These are phyloP conservation scores for Nomada ferruginata DNA, from an alignment of 2,888 invertebrate genomes.

Conservation along the genomic window DNA sequence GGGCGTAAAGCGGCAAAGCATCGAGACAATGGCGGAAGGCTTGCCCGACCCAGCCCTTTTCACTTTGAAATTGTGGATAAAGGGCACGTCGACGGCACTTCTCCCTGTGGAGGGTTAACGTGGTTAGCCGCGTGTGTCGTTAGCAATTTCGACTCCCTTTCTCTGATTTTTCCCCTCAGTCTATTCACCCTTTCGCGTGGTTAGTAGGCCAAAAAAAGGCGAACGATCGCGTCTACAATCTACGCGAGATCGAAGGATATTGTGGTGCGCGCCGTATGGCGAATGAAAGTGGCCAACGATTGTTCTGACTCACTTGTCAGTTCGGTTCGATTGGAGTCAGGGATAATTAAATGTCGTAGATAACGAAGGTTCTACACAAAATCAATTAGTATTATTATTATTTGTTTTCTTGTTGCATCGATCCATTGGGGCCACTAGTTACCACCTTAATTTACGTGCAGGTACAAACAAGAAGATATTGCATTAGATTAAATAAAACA, in stretches of 20 bases:
- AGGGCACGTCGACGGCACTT: constrained; percentile 58
- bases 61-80: constrained; percentile 62
- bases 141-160: constrained; percentile 63
- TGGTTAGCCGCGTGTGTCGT: constrained; percentile 62
- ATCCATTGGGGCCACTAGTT: too few species aligned
- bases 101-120: constrained; percentile 54
- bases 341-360: constrained; percentile 1
- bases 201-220: constrained; percentile 35
- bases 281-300: constrained; percentile 2
- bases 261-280: background rate
- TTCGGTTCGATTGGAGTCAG: background rate
- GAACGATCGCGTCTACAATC: constrained; percentile 15
- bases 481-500: too few species aligned
- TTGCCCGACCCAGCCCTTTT: constrained; percentile 60
- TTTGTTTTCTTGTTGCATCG: too few species aligned
- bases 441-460: too few species aligned
- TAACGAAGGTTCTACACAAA: too few species aligned
- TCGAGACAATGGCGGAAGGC: constrained; percentile 58
- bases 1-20: constrained; percentile 44
- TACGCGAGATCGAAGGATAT: constrained; percentile 10
- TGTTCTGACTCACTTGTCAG: background rate
- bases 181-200: constrained; percentile 36
- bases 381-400: too few species aligned
- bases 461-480: too few species aligned
- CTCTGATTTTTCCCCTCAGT: constrained; percentile 47